A percentile compares a stretch with the other conserved stretches of the same genome.
Conservation (phyloP, 2,113 vertebrate genomes). For the Ptyas mucosa region DNA sequence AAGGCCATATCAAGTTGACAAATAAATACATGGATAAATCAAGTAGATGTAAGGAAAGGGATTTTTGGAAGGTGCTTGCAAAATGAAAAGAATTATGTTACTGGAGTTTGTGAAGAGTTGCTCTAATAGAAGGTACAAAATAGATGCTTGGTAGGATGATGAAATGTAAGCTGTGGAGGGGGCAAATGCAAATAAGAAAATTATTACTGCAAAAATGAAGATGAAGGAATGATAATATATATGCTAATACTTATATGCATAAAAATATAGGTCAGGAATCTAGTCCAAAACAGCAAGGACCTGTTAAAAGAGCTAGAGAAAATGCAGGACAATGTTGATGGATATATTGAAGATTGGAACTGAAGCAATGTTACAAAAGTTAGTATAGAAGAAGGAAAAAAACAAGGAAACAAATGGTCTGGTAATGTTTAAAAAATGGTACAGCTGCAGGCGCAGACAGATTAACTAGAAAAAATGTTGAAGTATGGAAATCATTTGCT, state of each 20-base stretch:
- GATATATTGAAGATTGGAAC: not conserved
- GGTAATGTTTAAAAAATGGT: not conserved
- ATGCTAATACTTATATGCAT: not conserved
- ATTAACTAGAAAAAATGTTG: not conserved
- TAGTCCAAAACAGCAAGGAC: not conserved
- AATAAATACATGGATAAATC: not conserved
- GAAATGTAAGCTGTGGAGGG: not conserved
- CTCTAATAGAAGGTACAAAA: not conserved
- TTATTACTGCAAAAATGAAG: not conserved
- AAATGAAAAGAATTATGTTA: not conserved
- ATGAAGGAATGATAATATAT: not conserved
- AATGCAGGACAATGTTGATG: not conserved
- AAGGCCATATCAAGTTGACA: not conserved
- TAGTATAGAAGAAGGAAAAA: not conserved
- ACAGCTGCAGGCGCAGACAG: not conserved
- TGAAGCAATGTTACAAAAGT: not conserved
- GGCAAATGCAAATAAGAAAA: not conserved
- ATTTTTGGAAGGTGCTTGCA: not conserved
- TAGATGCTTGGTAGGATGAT: not conserved
- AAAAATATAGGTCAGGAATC: not conserved
- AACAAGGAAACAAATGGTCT: not conserved
- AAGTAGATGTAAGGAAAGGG: not conserved
- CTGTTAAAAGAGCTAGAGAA: not conserved
- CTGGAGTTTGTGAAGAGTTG: not conserved
- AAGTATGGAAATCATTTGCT: not conserved